A percentile compares a stretch with the other conserved stretches of the same genome.
phyloP scores from a whole-genome alignment of 1,140 invertebrate species.

The Oppia nitens region DNA sequence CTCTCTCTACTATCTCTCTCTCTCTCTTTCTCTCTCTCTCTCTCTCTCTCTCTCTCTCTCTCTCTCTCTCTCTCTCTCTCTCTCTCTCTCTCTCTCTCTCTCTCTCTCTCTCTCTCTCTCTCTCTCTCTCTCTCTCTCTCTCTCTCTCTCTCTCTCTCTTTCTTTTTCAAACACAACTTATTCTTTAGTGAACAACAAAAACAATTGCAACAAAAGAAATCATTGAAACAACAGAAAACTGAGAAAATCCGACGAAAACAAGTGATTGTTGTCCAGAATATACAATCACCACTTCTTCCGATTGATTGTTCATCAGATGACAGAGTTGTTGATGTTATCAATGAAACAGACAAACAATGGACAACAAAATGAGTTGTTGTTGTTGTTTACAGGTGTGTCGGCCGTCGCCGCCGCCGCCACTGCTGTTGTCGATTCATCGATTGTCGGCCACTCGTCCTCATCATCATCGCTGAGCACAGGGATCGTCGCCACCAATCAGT shows the following conservation, averaged over 20 bases:
- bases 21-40: background rate
- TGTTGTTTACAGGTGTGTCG: too few relatives aligned
- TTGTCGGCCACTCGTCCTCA: too few relatives aligned
- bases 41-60: background rate
- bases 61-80: background rate
- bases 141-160: background rate
- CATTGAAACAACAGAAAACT: too few relatives aligned
- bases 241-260: too few relatives aligned
- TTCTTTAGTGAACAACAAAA: too few relatives aligned
- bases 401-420: too few relatives aligned
- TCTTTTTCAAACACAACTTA: background rate
- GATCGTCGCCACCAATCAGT: too few relatives aligned
- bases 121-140: slow-evolving; percentile 13
- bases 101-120: background rate
- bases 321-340: background rate
- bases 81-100: background rate
- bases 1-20: background rate
- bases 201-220: too few relatives aligned
- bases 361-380: too few relatives aligned
- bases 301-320: background rate
- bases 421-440: too few relatives aligned
- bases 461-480: too few relatives aligned
- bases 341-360: too few relatives aligned
- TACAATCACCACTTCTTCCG: background rate
- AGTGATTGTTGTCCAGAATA: background rate